Base-by-base conservation (phyloP, 2,888 invertebrate genomes). In the Archips crataeganus region DNA sequence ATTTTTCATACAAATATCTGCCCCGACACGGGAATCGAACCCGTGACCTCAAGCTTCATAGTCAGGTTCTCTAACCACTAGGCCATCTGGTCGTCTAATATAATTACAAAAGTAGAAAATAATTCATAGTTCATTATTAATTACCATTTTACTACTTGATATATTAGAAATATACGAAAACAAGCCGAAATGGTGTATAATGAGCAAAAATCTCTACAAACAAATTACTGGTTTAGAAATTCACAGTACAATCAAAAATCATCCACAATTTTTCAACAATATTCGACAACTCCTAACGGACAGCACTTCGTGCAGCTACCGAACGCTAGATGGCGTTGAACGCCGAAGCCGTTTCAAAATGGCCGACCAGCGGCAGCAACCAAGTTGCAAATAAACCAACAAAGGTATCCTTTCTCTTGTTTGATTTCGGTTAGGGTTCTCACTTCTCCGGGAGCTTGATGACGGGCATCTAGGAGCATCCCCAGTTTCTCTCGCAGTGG, bases 401-500 rank as follows among this genome's bases (percentile, higher is more conserved):
- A 60, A 11, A 57, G 76, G 70, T 82, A 80, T 79, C 82, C 80
- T 70, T 79, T 75, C 70, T 74, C 78, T 74, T 77, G 77, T 67
- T 74, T 75, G 70, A 77, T 69, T 76, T 76, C 76, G 36, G 49
- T 61, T 67, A 66, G 15, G 2, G 3, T 15, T 77, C 90, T 95
- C 96, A 96, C 93, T 95, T 95, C 83, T 94, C 95, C 2, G 97
- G 97, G 66, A 97, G 87, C 86, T 96, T 95, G 77, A 97, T 95
- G 71, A 97, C 95, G 75, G 96, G 96, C 78, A 95, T 92, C 77
- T 96, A 95, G 49, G 95, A 94, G 80, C 95, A 95, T 77, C 95
- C 96, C 95, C 96, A 95, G 75, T 95, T 95, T 76, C 94, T 94
- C 82, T 97, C 96, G 82, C 97, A 97, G 84, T 96, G 95, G 77